Evolutionary conservation across 1,140 invertebrate genomes (phyloP).

Genomic region (Lepidurus packardi): DNA sequence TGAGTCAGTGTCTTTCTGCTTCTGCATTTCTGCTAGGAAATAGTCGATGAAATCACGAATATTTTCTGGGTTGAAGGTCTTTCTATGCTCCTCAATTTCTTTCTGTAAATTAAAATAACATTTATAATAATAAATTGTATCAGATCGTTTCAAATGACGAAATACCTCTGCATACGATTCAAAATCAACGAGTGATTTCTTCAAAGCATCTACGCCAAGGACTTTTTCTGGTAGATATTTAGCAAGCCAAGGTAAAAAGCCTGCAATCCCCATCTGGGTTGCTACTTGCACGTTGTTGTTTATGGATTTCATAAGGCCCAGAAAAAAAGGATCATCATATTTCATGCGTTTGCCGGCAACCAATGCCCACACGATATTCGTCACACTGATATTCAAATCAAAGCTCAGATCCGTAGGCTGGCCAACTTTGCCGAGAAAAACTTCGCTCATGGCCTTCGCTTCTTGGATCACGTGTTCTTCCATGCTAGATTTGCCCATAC

Average conservation of each 20-base stretch:
- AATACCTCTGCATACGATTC: constrained; percentile 52
- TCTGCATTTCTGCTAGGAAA: constrained; percentile 56
- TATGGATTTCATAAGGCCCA: constrained; percentile 21
- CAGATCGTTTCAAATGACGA: constrained; percentile 53
- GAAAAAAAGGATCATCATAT: constrained; percentile 41
- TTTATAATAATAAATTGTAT: constrained; percentile 76
- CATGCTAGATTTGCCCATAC: constrained; percentile 20
- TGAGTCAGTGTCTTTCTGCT: constrained; percentile 25
- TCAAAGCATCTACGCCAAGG: constrained; percentile 50
- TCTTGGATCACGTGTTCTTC: constrained; percentile 16
- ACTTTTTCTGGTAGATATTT: constrained; percentile 37
- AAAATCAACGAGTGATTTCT: constrained; percentile 47
- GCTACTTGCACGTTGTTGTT: constrained; percentile 23
- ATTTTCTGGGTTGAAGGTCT: constrained; percentile 54
- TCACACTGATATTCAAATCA: constrained; percentile 7
- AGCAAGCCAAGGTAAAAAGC: constrained; percentile 25
- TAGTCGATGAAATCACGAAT: constrained; percentile 79
- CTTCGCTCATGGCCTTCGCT: constrained; percentile 5
- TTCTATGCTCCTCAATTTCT: constrained; percentile 67
- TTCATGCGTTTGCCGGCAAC: constrained; percentile 54
- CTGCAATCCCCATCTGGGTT: not conserved
- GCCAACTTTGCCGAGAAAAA: not conserved
- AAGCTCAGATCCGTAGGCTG: constrained; percentile 22
- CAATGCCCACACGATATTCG: constrained; percentile 64
- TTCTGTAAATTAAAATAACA: constrained; percentile 54